Conservation (phyloP, 2,888 invertebrate species). For the Cantharis lateralis region DNA sequence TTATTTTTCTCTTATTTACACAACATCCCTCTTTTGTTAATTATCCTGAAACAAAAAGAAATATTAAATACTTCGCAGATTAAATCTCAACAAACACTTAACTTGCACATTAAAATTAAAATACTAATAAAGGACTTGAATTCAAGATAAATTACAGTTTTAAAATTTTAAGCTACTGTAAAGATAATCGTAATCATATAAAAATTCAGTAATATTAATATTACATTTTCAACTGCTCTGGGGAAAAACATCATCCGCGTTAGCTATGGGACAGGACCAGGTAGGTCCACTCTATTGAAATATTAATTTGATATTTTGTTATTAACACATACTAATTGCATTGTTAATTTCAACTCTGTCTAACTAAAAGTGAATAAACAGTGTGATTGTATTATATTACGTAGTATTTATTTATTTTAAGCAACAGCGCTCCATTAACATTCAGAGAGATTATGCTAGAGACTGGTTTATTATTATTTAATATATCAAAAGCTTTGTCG, state of each 20-base stretch:
- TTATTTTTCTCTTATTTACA: constrained; percentile 36
- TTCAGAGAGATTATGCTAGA: too few species aligned
- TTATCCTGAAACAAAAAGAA: constrained; percentile 42
- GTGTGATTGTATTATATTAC: too few species aligned
- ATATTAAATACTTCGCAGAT: not conserved
- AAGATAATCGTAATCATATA: not conserved
- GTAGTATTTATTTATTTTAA: too few species aligned
- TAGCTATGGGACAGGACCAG: too few species aligned
- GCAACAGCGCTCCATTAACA: too few species aligned
- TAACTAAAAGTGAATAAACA: too few species aligned
- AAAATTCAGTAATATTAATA: not conserved
- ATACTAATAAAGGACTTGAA: not conserved
- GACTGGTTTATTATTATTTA: too few species aligned
- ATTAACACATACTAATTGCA: not conserved
- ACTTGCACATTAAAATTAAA: not conserved
- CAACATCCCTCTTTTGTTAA: constrained; percentile 40
- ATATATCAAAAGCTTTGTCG: too few species aligned
- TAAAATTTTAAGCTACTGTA: not conserved
- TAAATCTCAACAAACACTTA: not conserved
- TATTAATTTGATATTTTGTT: not conserved
- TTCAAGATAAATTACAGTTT: not conserved
- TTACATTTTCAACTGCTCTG: not conserved
- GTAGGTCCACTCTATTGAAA: not conserved
- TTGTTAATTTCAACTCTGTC: too few species aligned
- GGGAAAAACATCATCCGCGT: not conserved